Percentiles rank a stretch among this genome's conserved stretches.
Evolutionary conservation across 2,113 vertebrate genomes (phyloP).

Genomic region (Caranx melampygus): DNA sequence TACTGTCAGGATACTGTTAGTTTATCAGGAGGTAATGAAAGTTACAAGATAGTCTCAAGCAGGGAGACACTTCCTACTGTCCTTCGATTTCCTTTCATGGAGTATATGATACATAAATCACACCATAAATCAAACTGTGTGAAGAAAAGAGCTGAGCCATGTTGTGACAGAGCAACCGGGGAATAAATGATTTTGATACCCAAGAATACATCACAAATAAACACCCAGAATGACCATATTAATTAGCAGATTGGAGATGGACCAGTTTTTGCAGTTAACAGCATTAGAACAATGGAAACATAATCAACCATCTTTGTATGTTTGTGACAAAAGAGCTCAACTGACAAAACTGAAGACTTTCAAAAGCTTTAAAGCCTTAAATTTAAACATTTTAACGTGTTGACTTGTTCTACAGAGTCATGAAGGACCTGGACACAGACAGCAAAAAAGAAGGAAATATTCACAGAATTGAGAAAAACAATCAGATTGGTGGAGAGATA

Average conservation of each 20-base stretch:
- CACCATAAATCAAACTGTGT: background rate
- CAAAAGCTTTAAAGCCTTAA: background rate
- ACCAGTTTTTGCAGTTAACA: conserved; percentile 3
- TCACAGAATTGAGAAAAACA: conserved; percentile 8
- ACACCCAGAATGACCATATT: background rate
- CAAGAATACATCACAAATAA: background rate
- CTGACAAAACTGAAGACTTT: background rate
- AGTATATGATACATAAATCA: background rate
- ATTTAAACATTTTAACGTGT: conserved; percentile 5
- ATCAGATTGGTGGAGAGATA: conserved; percentile 22
- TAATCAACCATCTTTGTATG: conserved; percentile 13
- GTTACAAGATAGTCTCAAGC: background rate
- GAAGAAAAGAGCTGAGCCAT: background rate
- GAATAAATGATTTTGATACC: background rate
- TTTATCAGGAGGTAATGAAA: background rate
- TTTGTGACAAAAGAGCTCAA: conserved; percentile 16
- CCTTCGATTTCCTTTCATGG: background rate
- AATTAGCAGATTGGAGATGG: conserved; percentile 6
- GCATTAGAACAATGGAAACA: conserved; percentile 5
- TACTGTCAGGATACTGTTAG: background rate
- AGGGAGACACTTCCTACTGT: background rate
- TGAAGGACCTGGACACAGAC: background rate
- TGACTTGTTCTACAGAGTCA: background rate
- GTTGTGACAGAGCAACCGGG: background rate
- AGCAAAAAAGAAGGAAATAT: background rate